Evolutionary conservation across 2,113 vertebrate species (phyloP).

Genomic region (Oryctolagus cuniculus): mOryCun1.1 NC_091452.1:19423001-19423500

Average conservation of each 20-base stretch:
- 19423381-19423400: constrained; percentile 23
- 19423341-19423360: not conserved
- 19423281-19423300: not conserved
- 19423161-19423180: not conserved
- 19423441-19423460: not conserved
- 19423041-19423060: constrained; percentile 2
- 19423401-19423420: not conserved
- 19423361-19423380: not conserved
- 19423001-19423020: constrained; percentile 17
- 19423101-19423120: not conserved
- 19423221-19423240: not conserved
- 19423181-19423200: not conserved
- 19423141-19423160: not conserved
- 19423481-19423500: not conserved
- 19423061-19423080: not conserved
- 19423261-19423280: not conserved
- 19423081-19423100: not conserved
- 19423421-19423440: not conserved
- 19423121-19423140: not conserved
- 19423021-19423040: constrained; percentile 48
- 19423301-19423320: not conserved
- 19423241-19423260: not conserved
- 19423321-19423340: not conserved
- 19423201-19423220: not conserved
- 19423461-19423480: not conserved